These are phyloP conservation scores for Leontocebus nigricollis DNA, from an alignment of 2,797 vertebrate genomes.

Conservation along the genomic window DNA sequence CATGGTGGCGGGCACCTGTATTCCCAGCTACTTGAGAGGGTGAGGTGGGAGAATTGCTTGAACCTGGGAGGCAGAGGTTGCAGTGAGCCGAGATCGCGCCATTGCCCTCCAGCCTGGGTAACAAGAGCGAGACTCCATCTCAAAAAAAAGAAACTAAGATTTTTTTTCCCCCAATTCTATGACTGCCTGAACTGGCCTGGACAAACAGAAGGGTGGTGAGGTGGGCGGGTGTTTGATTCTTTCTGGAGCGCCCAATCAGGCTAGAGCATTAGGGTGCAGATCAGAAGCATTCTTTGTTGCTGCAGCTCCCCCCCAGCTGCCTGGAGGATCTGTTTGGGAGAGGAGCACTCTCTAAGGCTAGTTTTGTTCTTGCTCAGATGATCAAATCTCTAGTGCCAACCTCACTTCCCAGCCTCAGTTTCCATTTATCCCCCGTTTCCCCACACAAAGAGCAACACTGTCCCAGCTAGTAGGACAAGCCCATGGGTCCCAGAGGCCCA, in stretches of 20 bases:
- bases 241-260: fast-evolving
- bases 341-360: neutral
- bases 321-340: neutral
- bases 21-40: no score
- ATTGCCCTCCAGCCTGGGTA: no score
- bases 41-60: no score
- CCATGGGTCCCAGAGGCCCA: fast-evolving
- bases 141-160: no score
- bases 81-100: no score
- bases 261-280: fast-evolving
- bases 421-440: neutral
- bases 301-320: neutral
- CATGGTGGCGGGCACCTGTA: no score
- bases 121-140: no score
- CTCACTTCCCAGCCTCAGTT: neutral
- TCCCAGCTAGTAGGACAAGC: no score
- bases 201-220: no score
- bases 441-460: fast-evolving
- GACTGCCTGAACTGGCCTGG: neutral
- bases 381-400: no score
- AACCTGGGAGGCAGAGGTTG: no score
- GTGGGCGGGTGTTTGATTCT: neutral
- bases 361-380: neutral
- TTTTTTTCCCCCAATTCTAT: neutral
- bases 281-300: neutral